A percentile compares a stretch with the other conserved stretches of the same genome.
Conservation (phyloP, 2,113 vertebrate genomes). For the Lipophrys pholis region DNA sequence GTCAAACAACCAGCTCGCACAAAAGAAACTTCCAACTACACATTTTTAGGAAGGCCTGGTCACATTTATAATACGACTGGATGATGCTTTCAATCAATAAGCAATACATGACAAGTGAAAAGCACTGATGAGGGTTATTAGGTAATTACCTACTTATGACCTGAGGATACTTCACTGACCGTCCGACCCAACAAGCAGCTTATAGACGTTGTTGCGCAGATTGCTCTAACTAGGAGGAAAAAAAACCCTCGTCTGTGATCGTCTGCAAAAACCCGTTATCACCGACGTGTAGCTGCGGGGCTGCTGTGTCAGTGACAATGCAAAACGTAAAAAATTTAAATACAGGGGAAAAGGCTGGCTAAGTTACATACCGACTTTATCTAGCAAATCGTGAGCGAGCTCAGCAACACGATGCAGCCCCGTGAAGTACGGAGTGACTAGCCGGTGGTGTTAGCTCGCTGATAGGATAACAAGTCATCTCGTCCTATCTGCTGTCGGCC, state of each 20-base stretch:
- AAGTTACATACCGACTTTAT: conserved; percentile 1
- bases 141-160: neutral
- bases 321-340: neutral
- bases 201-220: conserved; percentile 26
- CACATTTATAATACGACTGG: neutral
- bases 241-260: neutral
- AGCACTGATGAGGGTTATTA: neutral
- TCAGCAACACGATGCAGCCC: conserved; percentile 64
- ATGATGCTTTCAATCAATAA: neutral
- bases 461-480: conserved; percentile 36
- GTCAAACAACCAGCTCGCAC: neutral
- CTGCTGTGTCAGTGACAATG: conserved; percentile 1
- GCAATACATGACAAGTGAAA: neutral
- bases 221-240: neutral
- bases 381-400: conserved; percentile 26
- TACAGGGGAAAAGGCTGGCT: neutral
- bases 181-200: conserved; percentile 5
- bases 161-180: neutral
- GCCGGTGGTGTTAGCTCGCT: conserved; percentile 48
- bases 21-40: conserved; percentile 1
- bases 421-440: conserved; percentile 35
- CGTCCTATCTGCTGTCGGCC: neutral
- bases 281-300: neutral
- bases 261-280: neutral
- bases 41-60: neutral